These are phyloP conservation scores for Argyra leucocephala DNA, from an alignment of 2,888 invertebrate species.

Conservation along the genomic window DNA sequence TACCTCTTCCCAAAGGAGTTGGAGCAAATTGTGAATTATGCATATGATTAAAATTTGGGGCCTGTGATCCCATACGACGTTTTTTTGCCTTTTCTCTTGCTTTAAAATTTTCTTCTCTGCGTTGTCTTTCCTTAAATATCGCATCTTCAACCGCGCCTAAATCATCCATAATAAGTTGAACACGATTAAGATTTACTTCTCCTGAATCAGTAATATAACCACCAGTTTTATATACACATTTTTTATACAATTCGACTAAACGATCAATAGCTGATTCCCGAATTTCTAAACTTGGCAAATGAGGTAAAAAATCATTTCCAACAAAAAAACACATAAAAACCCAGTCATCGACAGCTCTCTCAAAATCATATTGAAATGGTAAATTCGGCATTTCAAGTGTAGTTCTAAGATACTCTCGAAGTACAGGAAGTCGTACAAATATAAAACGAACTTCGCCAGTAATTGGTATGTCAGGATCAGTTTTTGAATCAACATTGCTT, in stretches of 20 bases:
- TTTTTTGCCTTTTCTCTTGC: conserved; percentile 66
- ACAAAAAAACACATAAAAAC: conserved; percentile 99
- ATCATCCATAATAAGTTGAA: conserved; percentile 90
- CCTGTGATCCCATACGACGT: conserved; percentile 44
- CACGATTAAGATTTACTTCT: conserved; percentile 82
- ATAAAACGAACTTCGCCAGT: conserved; percentile 78
- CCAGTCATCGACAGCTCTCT: conserved; percentile 95
- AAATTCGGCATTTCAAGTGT: conserved; percentile 85
- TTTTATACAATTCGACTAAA: conserved; percentile 86
- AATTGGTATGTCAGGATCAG: conserved; percentile 48
- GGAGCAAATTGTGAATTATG: conserved; percentile 73
- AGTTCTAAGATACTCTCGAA: conserved; percentile 85
- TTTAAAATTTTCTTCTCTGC: conserved; percentile 73
- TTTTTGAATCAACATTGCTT: conserved; percentile 48
- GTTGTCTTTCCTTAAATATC: conserved; percentile 88
- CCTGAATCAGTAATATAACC: conserved; percentile 94
- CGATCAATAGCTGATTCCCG: conserved; percentile 93
- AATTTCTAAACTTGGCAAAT: conserved; percentile 95
- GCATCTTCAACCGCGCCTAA: conserved; percentile 91
- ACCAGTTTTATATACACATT: conserved; percentile 85
- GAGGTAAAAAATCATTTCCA: conserved; percentile 97
- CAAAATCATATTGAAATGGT: conserved; percentile 90
- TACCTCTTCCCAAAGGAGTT: conserved; percentile 51
- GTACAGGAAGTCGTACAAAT: conserved; percentile 83
- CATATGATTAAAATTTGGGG: conserved; percentile 59